Evolutionary conservation across 2,888 invertebrate genomes (phyloP), one percentile per base, ranked within the genome.

Genomic region (Eilema depressum): DNA sequence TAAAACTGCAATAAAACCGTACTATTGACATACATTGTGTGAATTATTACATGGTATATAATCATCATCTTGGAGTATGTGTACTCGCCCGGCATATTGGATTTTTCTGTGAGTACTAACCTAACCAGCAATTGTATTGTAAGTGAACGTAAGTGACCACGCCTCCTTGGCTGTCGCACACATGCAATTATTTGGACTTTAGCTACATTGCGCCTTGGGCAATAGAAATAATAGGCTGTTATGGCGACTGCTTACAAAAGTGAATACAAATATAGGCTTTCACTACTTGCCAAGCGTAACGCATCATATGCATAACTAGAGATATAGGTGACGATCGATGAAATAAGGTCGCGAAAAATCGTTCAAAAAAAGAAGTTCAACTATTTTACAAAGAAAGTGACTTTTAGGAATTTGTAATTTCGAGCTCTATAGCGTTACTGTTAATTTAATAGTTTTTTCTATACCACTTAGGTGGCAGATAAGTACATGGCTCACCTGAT

Each of bases 241-340:
- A 53, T n/a, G 53, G n/a, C n/a, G 53, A 53, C n/a, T n/a, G 53
- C 8, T 2, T n/a, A n/a, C 53, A n/a, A 20, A 53, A 53, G 53
- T n/a, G 53, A 53, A 53, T 53, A 53, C 53, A 53, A 53, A 47
- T 47, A 47, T 47, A 47, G 53, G n/a, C n/a, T 53, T 53, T 53
- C 53, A 10, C 53, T 53, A 8, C n/a, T 53, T 1, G 53, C 53
- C 53, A 53, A 53, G 53, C 53, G 53, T 53, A 20, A 53, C 53
- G n/a, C 0, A n/a, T 20, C n/a, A 53, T 53, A 53, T 20, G 47
- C 20, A 37, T 53, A n/a, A 0, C 7, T n/a, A 41, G 17, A 41
- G 41, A 41, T 17, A 20, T 47, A 47, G 20, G 17, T 14, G 41
- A 20, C 0, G 20, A 20, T 7, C 47, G 41, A 17, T 17, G 17